Evolutionary conservation across 2,113 vertebrate species (phyloP).

Genomic region (Indicator indicator): DNA sequence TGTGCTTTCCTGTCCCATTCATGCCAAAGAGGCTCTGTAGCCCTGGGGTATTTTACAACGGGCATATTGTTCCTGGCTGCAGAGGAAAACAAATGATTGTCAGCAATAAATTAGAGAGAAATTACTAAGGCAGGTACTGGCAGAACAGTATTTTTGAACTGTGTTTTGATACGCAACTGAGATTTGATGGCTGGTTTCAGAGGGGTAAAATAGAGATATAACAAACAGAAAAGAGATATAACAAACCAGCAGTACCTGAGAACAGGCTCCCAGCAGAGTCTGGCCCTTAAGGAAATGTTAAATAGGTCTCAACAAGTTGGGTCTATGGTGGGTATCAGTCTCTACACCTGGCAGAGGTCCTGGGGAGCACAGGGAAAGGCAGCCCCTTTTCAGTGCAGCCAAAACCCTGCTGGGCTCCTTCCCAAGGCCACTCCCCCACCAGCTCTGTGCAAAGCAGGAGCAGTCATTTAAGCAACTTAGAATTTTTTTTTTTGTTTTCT

Average conservation of each 20-base stretch:
- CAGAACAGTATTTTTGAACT: not conserved
- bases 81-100: not conserved
- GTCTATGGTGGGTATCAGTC: not conserved
- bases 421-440: accelerated
- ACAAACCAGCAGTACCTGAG: not conserved
- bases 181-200: not conserved
- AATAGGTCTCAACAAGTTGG: not conserved
- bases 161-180: not conserved
- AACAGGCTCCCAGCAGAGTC: not conserved
- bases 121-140: not conserved
- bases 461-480: not conserved
- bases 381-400: accelerated
- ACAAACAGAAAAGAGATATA: not conserved
- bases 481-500: not conserved
- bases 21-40: slow-evolving; percentile 64
- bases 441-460: accelerated
- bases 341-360: not conserved
- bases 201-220: not conserved
- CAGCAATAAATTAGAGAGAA: not conserved
- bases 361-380: not conserved
- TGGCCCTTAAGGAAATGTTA: not conserved
- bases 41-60: slow-evolving; percentile 58
- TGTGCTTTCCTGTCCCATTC: slow-evolving; percentile 83
- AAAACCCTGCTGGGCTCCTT: not conserved
- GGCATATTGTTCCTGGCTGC: slow-evolving; percentile 77